Base-by-base conservation (phyloP, 2,113 vertebrate species). In the Macaca mulatta region DNA sequence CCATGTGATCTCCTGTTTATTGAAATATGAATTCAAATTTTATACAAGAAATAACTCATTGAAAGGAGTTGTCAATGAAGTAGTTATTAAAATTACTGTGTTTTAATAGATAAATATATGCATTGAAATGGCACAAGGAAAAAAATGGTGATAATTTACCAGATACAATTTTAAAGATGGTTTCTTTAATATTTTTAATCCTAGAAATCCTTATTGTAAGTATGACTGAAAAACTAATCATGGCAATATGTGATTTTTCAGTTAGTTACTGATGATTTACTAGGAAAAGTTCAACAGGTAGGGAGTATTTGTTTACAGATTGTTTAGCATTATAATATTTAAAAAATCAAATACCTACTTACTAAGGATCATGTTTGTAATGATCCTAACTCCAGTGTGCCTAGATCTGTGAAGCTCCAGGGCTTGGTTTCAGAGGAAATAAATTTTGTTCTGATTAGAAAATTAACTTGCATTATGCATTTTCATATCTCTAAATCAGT, bases 1-100 rank as follows among this genome's bases (percentile, higher is more conserved):
- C 22, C 69, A 96, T 6, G 11, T 89, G 38, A 90, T 27, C 3
- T 89, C 23, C 43, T 90, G 32, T 50, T 89, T 87, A 87, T 61
- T 95, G 30, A 92, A 97, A 81, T 32, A 95, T 3, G 80, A 96
- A 77, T 87, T 95, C 16, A 95, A 61, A 75, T 84, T 89, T 93
- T 79, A 50, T 89, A 23, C 0, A 96, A 75, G 64, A 89, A 89
- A 52, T 40, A 81, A 84, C 5, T n/a, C 16, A 79, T 10, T 88
- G 11, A 85, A 96, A 92, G 32, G 48, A 93, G 75, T 64, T 89
- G 23, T 74, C 48, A 91, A 6, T 91, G 8, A 74, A 89, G 10
- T 92, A 50, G 86, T 72, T 55, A 86, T 74, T 93, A 83, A 96
- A 72, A 89, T 45, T 72, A 95, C n/a, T 79, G 1, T 35, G 82